A percentile compares a stretch with the other conserved stretches of the same genome.
phyloP scores from a whole-genome alignment of 2,113 vertebrate species.

The Rhinogobius similis region DNA sequence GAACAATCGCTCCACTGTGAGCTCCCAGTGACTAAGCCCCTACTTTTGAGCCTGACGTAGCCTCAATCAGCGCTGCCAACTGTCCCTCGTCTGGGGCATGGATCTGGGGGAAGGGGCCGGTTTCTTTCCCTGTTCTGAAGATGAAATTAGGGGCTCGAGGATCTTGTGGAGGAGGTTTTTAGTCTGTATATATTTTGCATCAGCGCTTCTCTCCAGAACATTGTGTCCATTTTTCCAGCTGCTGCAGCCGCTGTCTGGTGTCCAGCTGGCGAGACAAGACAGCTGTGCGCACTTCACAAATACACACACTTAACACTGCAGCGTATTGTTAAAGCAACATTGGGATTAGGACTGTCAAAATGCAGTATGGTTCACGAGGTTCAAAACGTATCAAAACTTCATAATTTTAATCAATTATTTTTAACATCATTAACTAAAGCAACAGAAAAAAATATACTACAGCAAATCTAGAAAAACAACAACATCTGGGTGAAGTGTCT shows the following conservation, averaged over 20 bases:
- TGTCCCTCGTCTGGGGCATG: constrained; percentile 12
- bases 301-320: constrained; percentile 16
- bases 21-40: constrained; percentile 5
- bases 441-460: too few species aligned
- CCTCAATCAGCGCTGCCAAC: constrained; percentile 19
- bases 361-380: background rate
- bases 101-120: constrained; percentile 4
- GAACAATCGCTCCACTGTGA: constrained; percentile 41
- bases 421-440: too few species aligned
- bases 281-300: constrained; percentile 52
- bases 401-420: too few species aligned
- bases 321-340: constrained; percentile 31
- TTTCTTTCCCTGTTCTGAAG: constrained; percentile 23
- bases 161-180: constrained; percentile 20
- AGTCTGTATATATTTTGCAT: constrained; percentile 32
- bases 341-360: constrained; percentile 22
- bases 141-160: constrained; percentile 22
- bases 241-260: constrained; percentile 65
- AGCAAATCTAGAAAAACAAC: too few species aligned
- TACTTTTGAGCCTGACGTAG: background rate
- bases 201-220: constrained; percentile 57
- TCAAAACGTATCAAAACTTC: too few species aligned
- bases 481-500: background rate
- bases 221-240: constrained; percentile 75
- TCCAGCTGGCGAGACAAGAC: constrained; percentile 67